These are phyloP conservation scores for Takifugu flavidus DNA, from an alignment of 2,113 vertebrate genomes.

Conservation along the genomic window DNA sequence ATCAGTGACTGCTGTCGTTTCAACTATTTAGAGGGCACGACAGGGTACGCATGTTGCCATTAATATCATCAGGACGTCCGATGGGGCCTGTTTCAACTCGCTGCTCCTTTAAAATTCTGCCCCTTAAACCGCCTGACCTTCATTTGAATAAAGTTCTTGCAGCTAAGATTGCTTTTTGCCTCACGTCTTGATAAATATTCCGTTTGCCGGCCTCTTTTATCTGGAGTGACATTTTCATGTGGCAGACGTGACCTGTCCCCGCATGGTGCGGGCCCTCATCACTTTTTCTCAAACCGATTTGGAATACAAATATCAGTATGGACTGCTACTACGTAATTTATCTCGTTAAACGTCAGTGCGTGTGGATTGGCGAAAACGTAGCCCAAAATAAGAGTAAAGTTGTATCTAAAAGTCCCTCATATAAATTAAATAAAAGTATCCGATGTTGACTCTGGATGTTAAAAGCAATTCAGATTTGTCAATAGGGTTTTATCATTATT, in stretches of 20 bases:
- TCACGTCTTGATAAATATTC: conserved; percentile 38
- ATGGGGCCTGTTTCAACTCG: not conserved
- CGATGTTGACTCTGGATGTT: too few species aligned
- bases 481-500: too few species aligned
- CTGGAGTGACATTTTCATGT: conserved; percentile 48
- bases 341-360: conserved; percentile 7
- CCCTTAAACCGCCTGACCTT: conserved; percentile 30
- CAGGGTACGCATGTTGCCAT: conserved; percentile 24
- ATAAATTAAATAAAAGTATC: too few species aligned
- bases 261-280: conserved; percentile 19
- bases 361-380: not conserved
- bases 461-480: too few species aligned
- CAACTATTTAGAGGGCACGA: conserved; percentile 14
- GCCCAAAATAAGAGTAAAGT: too few species aligned
- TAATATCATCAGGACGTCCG: conserved; percentile 15
- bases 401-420: too few species aligned
- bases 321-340: conserved; percentile 6
- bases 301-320: conserved; percentile 4
- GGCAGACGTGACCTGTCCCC: conserved; percentile 36
- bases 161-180: conserved; percentile 54
- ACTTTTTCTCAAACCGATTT: conserved; percentile 14
- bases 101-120: conserved; percentile 1
- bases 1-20: conserved; percentile 35
- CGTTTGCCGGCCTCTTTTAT: conserved; percentile 37
- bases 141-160: conserved; percentile 55